phyloP scores from a whole-genome alignment of 2,888 invertebrate genomes.

The Xylophagus ater region DNA sequence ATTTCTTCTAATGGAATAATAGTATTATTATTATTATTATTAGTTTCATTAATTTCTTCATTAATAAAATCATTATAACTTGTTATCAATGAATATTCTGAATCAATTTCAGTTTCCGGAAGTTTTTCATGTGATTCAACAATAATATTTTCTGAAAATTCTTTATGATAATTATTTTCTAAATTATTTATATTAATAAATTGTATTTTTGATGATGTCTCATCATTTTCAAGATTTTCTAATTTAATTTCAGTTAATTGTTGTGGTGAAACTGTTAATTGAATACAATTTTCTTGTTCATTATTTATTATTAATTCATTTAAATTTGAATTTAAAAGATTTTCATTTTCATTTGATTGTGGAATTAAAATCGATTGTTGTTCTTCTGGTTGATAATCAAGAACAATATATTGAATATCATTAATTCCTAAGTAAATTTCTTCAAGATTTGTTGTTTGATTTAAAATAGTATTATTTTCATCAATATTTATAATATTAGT shows the following conservation, averaged over 20 bases:
- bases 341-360: not conserved
- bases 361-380: not conserved
- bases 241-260: not conserved
- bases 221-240: not conserved
- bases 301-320: not conserved
- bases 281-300: not conserved
- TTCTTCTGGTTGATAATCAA: not conserved
- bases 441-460: too few species aligned
- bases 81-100: not conserved
- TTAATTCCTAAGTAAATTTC: too few species aligned
- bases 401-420: too few species aligned
- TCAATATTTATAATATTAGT: too few species aligned
- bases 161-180: not conserved
- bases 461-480: too few species aligned
- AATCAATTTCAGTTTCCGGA: not conserved
- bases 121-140: slow-evolving; percentile 7
- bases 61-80: not conserved
- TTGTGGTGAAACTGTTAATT: not conserved
- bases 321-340: not conserved
- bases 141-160: slow-evolving; percentile 7
- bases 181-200: not conserved
- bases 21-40: not conserved
- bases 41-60: slow-evolving; percentile 4
- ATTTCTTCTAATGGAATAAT: not conserved
- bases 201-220: not conserved